These are phyloP conservation scores for Hofmannophila pseudospretella DNA, from an alignment of 2,888 invertebrate species.

Conservation along the genomic window DNA sequence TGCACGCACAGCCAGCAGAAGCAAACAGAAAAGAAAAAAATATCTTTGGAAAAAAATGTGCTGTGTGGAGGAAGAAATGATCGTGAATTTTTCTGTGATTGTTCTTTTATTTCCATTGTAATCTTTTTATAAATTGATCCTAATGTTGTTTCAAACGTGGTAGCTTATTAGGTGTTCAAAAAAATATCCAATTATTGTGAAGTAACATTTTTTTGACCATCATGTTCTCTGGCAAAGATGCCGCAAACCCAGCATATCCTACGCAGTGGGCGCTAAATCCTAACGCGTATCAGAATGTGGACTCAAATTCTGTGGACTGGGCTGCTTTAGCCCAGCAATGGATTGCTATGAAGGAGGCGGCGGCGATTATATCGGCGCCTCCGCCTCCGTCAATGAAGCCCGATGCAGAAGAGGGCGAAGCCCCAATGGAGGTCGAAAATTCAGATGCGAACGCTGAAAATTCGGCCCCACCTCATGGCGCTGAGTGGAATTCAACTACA, in stretches of 20 bases:
- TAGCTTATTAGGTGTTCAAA: constrained; percentile 12
- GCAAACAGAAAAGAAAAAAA: constrained; percentile 2
- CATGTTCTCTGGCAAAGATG: constrained; percentile 80
- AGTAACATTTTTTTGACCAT: constrained; percentile 19
- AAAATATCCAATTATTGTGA: constrained; percentile 10
- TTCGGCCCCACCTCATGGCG: constrained; percentile 32
- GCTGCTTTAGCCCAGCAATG: constrained; percentile 97
- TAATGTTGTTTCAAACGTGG: constrained; percentile 13
- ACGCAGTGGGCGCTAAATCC: constrained; percentile 91
- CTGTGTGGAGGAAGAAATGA: constrained; percentile 5
- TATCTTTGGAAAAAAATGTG: constrained; percentile 15
- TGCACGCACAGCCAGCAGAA: no score
- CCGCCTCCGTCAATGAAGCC: constrained; percentile 75
- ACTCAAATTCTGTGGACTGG: constrained; percentile 95
- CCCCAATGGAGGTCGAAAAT: constrained; percentile 91
- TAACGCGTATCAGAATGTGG: constrained; percentile 87
- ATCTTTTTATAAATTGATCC: constrained; percentile 11
- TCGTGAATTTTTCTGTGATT: no score
- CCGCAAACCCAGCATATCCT: constrained; percentile 80
- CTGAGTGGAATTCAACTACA: constrained; percentile 54
- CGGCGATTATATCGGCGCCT: constrained; percentile 76
- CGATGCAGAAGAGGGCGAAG: constrained; percentile 86
- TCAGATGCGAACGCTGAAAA: constrained; percentile 76
- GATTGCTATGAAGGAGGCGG: constrained; percentile 95
- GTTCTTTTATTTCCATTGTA: constrained; percentile 2